Percentiles rank a stretch among this genome's conserved stretches.
Conservation (phyloP, 2,797 vertebrate species). For the Myotis vivesi region DNA sequence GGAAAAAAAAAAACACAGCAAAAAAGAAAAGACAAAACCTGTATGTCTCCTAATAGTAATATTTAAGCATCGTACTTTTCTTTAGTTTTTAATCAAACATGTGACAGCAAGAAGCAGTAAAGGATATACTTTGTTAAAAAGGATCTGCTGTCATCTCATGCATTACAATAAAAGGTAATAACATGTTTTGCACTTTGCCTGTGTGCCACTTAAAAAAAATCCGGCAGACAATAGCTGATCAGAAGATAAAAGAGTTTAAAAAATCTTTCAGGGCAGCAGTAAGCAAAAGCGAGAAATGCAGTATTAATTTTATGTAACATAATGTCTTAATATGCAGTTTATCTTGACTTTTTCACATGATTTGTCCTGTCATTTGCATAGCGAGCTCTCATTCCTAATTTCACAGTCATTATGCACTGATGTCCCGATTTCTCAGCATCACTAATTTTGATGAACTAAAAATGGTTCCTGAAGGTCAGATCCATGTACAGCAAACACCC, state of each 20-base stretch:
- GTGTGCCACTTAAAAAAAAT: slow-evolving; percentile 79
- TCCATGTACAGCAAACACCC: slow-evolving; percentile 71
- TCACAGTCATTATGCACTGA: slow-evolving; percentile 99
- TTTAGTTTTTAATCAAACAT: slow-evolving; percentile 86
- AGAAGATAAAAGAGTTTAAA: slow-evolving; percentile 85
- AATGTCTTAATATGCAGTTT: slow-evolving; percentile 96
- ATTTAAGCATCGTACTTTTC: slow-evolving; percentile 85
- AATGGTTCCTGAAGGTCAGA: slow-evolving; percentile 96
- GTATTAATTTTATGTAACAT: slow-evolving; percentile 93
- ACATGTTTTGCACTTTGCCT: slow-evolving; percentile 87
- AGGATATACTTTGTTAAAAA: slow-evolving; percentile 87
- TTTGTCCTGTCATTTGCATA: slow-evolving; percentile 97
- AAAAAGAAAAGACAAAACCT: slow-evolving; percentile 81
- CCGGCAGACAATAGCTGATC: slow-evolving; percentile 86
- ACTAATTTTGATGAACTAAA: slow-evolving; percentile 99
- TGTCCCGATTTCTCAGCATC: slow-evolving; percentile 95
- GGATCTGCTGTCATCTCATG: slow-evolving; percentile 86
- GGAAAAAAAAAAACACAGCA: slow-evolving; percentile 39
- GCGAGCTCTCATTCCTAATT: slow-evolving; percentile 94
- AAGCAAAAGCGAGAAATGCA: slow-evolving; percentile 88
- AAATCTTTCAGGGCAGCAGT: slow-evolving; percentile 80
- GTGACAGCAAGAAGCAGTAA: slow-evolving; percentile 86
- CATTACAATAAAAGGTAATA: slow-evolving; percentile 87
- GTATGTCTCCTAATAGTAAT: slow-evolving; percentile 82
- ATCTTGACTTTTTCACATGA: slow-evolving; percentile 97